Base-by-base conservation (phyloP, 1,140 invertebrate genomes). In the Trichoplusia ni region DNA sequence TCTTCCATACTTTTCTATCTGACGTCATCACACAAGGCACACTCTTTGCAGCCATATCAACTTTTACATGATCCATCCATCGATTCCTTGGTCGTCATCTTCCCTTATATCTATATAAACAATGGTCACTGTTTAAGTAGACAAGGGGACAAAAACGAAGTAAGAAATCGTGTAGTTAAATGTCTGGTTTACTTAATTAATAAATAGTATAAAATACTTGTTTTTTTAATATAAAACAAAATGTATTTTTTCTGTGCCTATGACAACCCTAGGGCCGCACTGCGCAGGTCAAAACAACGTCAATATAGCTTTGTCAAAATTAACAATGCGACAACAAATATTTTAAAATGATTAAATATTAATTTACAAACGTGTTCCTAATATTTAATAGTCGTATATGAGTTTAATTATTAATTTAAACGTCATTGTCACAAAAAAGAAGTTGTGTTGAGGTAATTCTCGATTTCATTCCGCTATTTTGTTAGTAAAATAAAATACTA, bases 221-320 rank as follows among this genome's bases (percentile, higher is more conserved):
- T n/a, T n/a, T n/a, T 37, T 37, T 16, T 14, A 16, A 37, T 23
- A 4, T 16, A 1, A 11, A 11, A 42, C 3, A 11, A 33, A 35
- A 19, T 21, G 2, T 11, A 2, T 35, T 21, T 13, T 35, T 21
- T 7, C 47, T n/a, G 16, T 13, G 16, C 27, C 9, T 21, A 27
- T 64, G 46, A 33, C 60, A 64, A 60, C 64, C 53, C 64, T 19
- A 18, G 18, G 19, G 16, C 0, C 42, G 14, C 25, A 64, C 42
- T 64, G 71, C 71, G 71, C 71, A 73, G 44, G 71, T 67, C 71
- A 71, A 61, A 40, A 60, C 14, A 49, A 31, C 42, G 68, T 74
- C 71, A 71, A 65, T 46, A 35, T 6, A 1, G 13, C 7, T 21
- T 60, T 46, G 40, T 25, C 38, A 60, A 60, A 60, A 23, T 47